Percentiles rank a stretch among this genome's conserved stretches.
Conservation (phyloP, 2,113 vertebrate species). For the Coracopsis vasa region DNA sequence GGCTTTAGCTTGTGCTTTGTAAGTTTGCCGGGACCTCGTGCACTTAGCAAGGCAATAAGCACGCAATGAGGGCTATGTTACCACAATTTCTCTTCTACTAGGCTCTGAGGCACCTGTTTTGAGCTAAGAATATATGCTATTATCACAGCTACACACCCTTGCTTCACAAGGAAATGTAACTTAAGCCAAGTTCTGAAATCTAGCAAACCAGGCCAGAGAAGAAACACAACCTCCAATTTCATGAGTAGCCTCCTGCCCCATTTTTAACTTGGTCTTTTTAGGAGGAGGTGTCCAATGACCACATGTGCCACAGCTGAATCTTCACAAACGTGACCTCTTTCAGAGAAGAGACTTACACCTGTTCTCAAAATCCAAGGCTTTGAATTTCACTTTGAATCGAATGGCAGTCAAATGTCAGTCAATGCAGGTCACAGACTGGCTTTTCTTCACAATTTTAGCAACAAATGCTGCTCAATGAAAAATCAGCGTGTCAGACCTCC, state of each 20-base stretch:
- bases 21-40: rapidly evolving
- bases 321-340: not conserved
- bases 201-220: not conserved
- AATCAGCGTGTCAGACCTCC: not conserved
- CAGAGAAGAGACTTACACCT: not conserved
- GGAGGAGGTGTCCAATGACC: not conserved
- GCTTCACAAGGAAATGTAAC: not conserved
- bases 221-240: not conserved
- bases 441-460: not conserved
- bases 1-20: not conserved
- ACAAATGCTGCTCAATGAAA: constrained; percentile 9
- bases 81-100: not conserved
- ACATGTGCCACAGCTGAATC: not conserved
- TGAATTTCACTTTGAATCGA: not conserved
- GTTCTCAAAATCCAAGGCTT: not conserved
- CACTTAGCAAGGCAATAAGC: not conserved
- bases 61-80: not conserved
- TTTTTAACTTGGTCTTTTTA: not conserved
- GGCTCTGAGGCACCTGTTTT: not conserved
- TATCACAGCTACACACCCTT: not conserved
- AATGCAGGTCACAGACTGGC: not conserved
- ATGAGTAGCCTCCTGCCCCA: not conserved
- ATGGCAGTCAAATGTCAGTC: not conserved
- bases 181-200: not conserved
- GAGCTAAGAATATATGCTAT: not conserved